phyloP scores from a whole-genome alignment of 2,797 vertebrate genomes.

The Corythornis leucogaster region DNA sequence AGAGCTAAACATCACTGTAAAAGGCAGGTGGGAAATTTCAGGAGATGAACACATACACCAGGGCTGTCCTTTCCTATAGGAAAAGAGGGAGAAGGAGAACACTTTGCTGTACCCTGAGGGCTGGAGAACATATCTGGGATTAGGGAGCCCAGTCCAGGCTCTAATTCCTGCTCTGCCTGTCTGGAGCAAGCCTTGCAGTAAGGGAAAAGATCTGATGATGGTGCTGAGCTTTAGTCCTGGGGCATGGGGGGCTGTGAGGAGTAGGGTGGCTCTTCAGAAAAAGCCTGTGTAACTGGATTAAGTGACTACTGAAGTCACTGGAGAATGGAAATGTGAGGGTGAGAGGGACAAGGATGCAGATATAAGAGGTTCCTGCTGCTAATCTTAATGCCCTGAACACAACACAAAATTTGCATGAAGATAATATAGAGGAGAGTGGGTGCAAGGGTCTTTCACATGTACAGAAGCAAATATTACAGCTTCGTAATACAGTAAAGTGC shows the following conservation, averaged over 20 bases:
- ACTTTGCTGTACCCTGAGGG: not conserved
- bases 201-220: fast-evolving
- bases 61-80: not conserved
- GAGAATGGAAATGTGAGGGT: not conserved
- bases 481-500: not conserved
- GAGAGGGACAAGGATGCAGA: not conserved
- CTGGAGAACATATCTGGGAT: not conserved
- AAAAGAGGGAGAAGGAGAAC: not conserved
- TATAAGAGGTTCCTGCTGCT: not conserved
- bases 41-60: not conserved
- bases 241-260: not conserved
- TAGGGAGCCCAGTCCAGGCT: not conserved
- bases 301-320: not conserved
- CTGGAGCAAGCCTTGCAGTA: not conserved
- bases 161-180: not conserved
- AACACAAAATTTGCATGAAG: not conserved
- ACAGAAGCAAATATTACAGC: not conserved
- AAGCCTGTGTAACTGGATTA: not conserved
- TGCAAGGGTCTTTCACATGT: not conserved
- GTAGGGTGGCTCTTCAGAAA: not conserved
- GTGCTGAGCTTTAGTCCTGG: not conserved
- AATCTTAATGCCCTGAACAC: not conserved
- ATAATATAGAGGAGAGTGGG: not conserved
- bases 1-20: not conserved
- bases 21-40: not conserved